Evolutionary conservation across 2,113 vertebrate species (phyloP).

Genomic region (Damaliscus lunatus): DNA sequence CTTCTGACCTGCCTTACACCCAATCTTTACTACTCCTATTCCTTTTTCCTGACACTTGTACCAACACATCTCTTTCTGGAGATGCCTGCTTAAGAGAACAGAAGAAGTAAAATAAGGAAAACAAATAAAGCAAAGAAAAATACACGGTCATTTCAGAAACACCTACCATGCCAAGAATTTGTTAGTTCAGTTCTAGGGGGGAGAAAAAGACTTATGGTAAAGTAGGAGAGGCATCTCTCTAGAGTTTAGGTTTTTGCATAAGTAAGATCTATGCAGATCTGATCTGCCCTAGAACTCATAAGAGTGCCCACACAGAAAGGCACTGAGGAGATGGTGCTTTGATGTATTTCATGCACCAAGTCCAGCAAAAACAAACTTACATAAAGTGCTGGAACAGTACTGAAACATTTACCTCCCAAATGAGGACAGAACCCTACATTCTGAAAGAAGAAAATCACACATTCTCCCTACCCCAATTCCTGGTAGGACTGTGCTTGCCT

Average conservation of each 20-base stretch:
- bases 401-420: conserved; percentile 51
- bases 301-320: background rate
- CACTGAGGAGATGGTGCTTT: conserved; percentile 10
- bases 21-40: conserved; percentile 32
- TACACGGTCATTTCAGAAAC: background rate
- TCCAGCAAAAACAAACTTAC: conserved; percentile 47
- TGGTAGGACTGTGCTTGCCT: background rate
- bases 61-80: conserved; percentile 7
- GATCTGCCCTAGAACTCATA: background rate
- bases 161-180: background rate
- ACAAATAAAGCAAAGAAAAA: conserved; percentile 17
- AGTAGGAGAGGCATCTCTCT: background rate
- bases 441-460: conserved; percentile 21
- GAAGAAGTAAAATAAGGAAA: background rate
- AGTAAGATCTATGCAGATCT: background rate
- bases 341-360: background rate
- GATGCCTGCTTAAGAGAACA: background rate
- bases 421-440: background rate
- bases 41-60: background rate
- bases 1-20: conserved; percentile 46
- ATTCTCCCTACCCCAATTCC: background rate
- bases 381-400: background rate
- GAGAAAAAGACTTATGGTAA: background rate
- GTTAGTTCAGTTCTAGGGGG: background rate
- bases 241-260: background rate